phyloP scores from a whole-genome alignment of 2,797 vertebrate species.

The Paedocypris micromegethes region DNA sequence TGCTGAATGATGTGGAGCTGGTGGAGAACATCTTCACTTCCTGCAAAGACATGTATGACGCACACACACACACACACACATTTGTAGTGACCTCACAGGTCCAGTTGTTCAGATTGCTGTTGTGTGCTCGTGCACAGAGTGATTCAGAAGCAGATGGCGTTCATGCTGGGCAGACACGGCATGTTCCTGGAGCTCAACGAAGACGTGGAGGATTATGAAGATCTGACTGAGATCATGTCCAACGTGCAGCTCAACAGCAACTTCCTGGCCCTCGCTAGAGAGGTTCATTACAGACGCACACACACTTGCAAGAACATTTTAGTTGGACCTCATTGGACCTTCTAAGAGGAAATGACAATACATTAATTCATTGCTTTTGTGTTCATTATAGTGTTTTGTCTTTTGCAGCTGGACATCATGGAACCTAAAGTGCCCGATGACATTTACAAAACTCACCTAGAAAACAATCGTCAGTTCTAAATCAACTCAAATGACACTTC shows the following conservation, averaged over 20 bases:
- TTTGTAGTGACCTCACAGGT: neutral
- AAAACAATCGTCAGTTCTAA: constrained; percentile 88
- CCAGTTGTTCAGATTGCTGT: neutral
- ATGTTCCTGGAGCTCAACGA: constrained; percentile 96
- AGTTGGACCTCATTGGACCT: too few relatives aligned
- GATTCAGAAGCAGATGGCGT: constrained; percentile 97
- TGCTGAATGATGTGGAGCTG: constrained; percentile 94
- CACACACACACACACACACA: neutral
- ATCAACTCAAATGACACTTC: neutral
- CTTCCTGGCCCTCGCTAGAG: constrained; percentile 91
- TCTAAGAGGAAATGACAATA: too few relatives aligned
- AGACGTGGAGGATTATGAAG: constrained; percentile 95
- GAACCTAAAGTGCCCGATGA: constrained; percentile 98
- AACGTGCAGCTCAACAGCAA: constrained; percentile 99
- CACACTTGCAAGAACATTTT: neutral
- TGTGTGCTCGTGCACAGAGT: constrained; percentile 67
- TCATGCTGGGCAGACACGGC: constrained; percentile 94
- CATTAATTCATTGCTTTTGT: neutral
- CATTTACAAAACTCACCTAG: constrained; percentile 98
- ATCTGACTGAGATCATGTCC: constrained; percentile 98
- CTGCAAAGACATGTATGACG: constrained; percentile 90
- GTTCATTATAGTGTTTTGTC: neutral
- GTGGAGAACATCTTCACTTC: constrained; percentile 98
- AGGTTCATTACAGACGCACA: constrained; percentile 64
- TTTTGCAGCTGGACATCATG: constrained; percentile 90